A percentile compares a stretch with the other conserved stretches of the same genome.
These are phyloP conservation scores for Willowsia nigromaculata DNA, from an alignment of 2,888 invertebrate species.

Conservation along the genomic window DNA sequence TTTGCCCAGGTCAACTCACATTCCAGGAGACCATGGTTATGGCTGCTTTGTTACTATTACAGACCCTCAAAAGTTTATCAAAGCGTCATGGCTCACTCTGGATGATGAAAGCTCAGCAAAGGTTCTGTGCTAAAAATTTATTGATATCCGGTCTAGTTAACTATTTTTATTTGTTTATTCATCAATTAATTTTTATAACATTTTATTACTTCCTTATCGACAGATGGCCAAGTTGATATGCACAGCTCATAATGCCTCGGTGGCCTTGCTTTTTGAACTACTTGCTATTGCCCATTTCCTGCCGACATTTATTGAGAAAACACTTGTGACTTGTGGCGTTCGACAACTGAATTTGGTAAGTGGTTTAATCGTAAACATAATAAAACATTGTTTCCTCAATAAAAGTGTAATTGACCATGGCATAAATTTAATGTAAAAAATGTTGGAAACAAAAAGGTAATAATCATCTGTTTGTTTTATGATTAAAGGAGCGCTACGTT, in stretches of 20 bases:
- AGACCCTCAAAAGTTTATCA: conserved; percentile 74
- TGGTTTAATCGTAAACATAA: background rate
- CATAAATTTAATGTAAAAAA: background rate
- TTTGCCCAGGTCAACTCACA: conserved; percentile 42
- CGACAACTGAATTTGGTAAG: conserved; percentile 73
- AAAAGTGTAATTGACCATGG: background rate
- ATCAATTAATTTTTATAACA: background rate
- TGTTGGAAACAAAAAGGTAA: background rate
- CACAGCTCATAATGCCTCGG: conserved; percentile 74
- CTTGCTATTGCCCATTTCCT: conserved; percentile 75
- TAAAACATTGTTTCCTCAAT: background rate
- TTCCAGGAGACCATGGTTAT: conserved; percentile 4
- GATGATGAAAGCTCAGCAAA: conserved; percentile 63
- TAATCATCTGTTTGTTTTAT: background rate
- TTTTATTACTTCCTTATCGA: background rate
- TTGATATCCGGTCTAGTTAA: too few species aligned
- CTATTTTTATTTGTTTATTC: too few species aligned
- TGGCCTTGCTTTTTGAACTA: conserved; percentile 77
- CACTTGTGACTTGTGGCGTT: conserved; percentile 69
- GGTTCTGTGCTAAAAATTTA: too few species aligned
- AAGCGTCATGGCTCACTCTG: conserved; percentile 69
- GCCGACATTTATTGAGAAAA: conserved; percentile 71
- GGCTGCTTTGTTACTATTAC: conserved; percentile 50
- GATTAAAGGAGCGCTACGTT: conserved; percentile 74
- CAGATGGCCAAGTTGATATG: conserved; percentile 74